Conservation (phyloP, 1,140 invertebrate species). For the Drosophila pandora region DNA sequence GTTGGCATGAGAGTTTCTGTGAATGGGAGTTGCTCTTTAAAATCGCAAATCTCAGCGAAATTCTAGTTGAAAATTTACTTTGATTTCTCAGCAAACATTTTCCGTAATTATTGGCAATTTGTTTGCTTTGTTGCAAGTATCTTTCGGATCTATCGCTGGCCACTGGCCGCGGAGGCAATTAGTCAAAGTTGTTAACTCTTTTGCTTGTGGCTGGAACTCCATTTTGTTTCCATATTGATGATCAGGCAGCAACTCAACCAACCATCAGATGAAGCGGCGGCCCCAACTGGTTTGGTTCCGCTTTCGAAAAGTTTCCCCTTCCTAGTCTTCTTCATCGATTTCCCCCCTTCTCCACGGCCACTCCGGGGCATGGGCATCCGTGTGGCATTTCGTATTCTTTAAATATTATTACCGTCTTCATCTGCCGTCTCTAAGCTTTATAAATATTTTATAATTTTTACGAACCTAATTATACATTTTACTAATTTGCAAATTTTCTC, state of each 20-base stretch:
- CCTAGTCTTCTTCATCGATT: slow-evolving; percentile 31
- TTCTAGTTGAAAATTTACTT: slow-evolving; percentile 6
- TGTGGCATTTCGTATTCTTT: slow-evolving; percentile 43
- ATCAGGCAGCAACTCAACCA: slow-evolving; percentile 35
- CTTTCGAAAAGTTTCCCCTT: slow-evolving; percentile 69
- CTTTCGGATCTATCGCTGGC: slow-evolving; percentile 31
- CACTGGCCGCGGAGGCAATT: slow-evolving; percentile 18
- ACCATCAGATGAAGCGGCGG: slow-evolving; percentile 9
- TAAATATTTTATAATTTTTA: slow-evolving; percentile 13
- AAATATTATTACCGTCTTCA: slow-evolving; percentile 15
- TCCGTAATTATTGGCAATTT: slow-evolving; percentile 13
- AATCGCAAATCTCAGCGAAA: not conserved
- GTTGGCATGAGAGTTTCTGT: slow-evolving; percentile 22
- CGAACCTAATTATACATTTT: slow-evolving; percentile 72
- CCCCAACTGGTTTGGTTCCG: slow-evolving; percentile 75
- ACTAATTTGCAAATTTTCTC: slow-evolving; percentile 78
- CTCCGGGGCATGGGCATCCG: not conserved
- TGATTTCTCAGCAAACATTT: not conserved
- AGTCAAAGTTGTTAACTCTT: slow-evolving; percentile 37
- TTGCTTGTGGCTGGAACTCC: slow-evolving; percentile 29
- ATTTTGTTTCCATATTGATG: slow-evolving; percentile 56
- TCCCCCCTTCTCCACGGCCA: not conserved
- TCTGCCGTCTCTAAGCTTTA: slow-evolving; percentile 1
- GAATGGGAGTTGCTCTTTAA: slow-evolving; percentile 14
- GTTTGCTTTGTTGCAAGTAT: slow-evolving; percentile 15